Base-by-base conservation (phyloP, 2,113 vertebrate species). In the Rallus limicola region DNA sequence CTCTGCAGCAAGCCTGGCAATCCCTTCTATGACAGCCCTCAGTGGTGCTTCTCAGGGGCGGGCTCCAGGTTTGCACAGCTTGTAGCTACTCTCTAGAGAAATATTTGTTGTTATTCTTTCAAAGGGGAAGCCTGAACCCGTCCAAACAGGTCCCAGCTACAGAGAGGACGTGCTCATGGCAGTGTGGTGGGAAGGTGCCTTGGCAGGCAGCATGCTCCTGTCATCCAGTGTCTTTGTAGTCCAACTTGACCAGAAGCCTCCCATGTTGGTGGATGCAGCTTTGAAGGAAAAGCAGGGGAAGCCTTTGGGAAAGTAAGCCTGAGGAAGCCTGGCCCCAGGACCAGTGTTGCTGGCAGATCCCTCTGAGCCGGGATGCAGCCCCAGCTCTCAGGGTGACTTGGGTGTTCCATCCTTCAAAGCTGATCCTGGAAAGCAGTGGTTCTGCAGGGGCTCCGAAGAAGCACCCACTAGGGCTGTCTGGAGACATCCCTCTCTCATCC, bases 111-210 rank as follows among this genome's bases (percentile, higher is more conserved):
- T 71, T 53, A 5, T 74, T 69, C 31, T 70, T 79, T 56, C 46
- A 29, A 62, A 65, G 3, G 38, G 40, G 72, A 86, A 82, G 38
- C 31, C 33, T 70, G 52, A 79, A n/a, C 40, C 12, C 0, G 0
- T 56, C 44, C 2, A 0, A 53, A 59, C 36, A 36, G 55, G 29
- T 67, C 86, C 67, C 72, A 83, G 77, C 62, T 76, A 24, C 60
- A 34, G 1, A 0, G 52, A 25, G 33, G 34, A 56, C 0, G 0
- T 46, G 28, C n/a, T 80, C 1, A 1, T 36, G 16, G 67, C 33
- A n/a, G 40, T 0, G 1, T 0, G 4, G 46, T 21, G 36, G 18
- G n/a, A 80, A 70, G 46, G 40, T 76, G 53, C 10, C 16, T 31
- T 52, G 44, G 23, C 19, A 58, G 52, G 23, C 1, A 0, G 4